Percentiles rank a stretch among this genome's conserved stretches.
phyloP scores from a whole-genome alignment of 2,888 invertebrate species.

The Nemoura dubitans region DNA sequence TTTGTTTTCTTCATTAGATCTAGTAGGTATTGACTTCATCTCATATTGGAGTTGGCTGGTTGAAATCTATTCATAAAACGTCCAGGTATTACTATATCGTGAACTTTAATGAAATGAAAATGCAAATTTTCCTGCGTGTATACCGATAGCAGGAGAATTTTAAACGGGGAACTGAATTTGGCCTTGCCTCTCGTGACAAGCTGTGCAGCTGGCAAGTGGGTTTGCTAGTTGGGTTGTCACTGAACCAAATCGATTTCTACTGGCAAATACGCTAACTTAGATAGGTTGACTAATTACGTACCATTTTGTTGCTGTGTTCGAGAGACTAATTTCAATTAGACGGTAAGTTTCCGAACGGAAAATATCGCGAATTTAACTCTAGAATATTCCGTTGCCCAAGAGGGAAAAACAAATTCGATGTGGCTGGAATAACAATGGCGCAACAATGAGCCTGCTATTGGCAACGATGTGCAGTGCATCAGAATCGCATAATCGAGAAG shows the following conservation, averaged over 20 bases:
- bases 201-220: background rate
- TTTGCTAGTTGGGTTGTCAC: background rate
- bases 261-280: background rate
- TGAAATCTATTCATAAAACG: background rate
- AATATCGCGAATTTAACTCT: background rate
- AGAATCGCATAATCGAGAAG: background rate
- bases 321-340: background rate
- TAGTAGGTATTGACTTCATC: background rate
- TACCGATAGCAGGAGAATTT: background rate
- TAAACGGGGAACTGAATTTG: background rate
- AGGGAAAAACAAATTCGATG: background rate
- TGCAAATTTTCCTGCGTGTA: background rate
- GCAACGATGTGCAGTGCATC: background rate
- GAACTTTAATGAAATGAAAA: background rate
- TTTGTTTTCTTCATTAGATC: constrained; percentile 12
- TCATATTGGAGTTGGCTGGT: background rate
- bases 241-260: background rate
- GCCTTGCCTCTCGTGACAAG: background rate
- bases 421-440: background rate
- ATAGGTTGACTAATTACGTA: background rate
- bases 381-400: constrained; percentile 3
- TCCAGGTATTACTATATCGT: background rate
- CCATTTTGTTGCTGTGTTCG: background rate
- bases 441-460: background rate
- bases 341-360: background rate